Conservation (phyloP, 2,797 vertebrate genomes). For the Tauraco hartlaubi region DNA sequence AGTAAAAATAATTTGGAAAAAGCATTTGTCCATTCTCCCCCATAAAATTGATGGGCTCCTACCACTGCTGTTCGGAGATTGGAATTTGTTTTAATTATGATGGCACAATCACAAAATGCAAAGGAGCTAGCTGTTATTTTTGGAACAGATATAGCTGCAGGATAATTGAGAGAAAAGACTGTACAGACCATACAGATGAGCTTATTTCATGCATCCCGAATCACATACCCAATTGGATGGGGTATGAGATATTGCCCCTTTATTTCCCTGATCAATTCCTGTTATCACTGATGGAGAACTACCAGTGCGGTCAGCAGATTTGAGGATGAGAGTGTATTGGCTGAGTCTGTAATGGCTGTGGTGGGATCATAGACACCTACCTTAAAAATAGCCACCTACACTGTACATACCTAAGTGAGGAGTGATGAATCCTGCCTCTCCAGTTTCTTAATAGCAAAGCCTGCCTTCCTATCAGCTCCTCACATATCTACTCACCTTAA, state of each 20-base stretch:
- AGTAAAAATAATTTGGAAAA: neutral
- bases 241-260: neutral
- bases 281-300: neutral
- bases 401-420: neutral
- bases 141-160: constrained; percentile 40
- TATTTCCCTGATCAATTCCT: neutral
- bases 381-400: neutral
- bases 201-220: neutral
- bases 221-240: neutral
- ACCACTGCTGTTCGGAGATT: neutral
- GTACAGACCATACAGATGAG: constrained; percentile 2
- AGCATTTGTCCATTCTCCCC: neutral
- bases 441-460: neutral
- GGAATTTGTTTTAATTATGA: constrained; percentile 55
- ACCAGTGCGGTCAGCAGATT: neutral
- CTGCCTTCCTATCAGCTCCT: neutral
- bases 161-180: neutral
- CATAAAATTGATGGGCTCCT: neutral
- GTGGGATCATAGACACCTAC: neutral
- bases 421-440: neutral
- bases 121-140: constrained; percentile 56
- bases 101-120: constrained; percentile 54
- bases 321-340: neutral
- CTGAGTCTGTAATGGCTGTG: neutral
- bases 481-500: neutral